phyloP scores from a whole-genome alignment of 1,140 invertebrate species.

The Drosophila bipectinata region DNA sequence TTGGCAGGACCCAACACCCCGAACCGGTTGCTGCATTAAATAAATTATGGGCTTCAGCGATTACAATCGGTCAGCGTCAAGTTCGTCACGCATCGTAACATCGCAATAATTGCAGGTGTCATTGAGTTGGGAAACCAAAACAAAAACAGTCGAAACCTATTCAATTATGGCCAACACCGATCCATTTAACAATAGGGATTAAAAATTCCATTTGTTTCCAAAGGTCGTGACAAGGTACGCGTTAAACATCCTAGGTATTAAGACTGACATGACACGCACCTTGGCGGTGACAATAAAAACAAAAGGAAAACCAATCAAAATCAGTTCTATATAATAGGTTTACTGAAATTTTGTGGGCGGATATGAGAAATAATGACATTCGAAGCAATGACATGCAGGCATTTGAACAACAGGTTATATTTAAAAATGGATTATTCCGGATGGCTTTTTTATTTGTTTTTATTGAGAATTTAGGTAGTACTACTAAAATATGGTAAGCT shows the following conservation, averaged over 20 bases:
- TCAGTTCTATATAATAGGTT: slow-evolving; percentile 35
- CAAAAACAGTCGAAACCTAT: slow-evolving; percentile 37
- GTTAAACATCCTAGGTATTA: slow-evolving; percentile 26
- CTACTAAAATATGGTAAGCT: too few species aligned
- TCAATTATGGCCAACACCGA: slow-evolving; percentile 45
- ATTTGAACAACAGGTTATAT: slow-evolving; percentile 1
- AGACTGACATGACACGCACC: slow-evolving; percentile 29
- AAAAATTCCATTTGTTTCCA: slow-evolving; percentile 62
- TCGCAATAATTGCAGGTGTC: slow-evolving; percentile 38
- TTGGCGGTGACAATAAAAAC: slow-evolving; percentile 17
- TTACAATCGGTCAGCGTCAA: slow-evolving; percentile 17
- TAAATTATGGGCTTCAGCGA: slow-evolving; percentile 52
- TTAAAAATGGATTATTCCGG: not conserved
- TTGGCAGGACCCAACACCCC: slow-evolving; percentile 28
- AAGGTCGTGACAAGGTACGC: slow-evolving; percentile 14
- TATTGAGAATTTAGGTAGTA: too few species aligned
- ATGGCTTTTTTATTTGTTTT: not conserved
- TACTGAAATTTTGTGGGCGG: slow-evolving; percentile 5
- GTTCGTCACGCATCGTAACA: slow-evolving; percentile 49
- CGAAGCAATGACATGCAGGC: too few species aligned
- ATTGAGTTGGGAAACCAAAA: slow-evolving; percentile 32
- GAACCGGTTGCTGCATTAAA: slow-evolving; percentile 18
- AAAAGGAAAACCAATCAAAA: slow-evolving; percentile 29
- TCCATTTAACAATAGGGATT: slow-evolving; percentile 26
- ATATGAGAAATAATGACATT: not conserved